Evolutionary conservation across 2,797 vertebrate genomes (phyloP).

Genomic region (Phrynocephalus guinanensis): DNA sequence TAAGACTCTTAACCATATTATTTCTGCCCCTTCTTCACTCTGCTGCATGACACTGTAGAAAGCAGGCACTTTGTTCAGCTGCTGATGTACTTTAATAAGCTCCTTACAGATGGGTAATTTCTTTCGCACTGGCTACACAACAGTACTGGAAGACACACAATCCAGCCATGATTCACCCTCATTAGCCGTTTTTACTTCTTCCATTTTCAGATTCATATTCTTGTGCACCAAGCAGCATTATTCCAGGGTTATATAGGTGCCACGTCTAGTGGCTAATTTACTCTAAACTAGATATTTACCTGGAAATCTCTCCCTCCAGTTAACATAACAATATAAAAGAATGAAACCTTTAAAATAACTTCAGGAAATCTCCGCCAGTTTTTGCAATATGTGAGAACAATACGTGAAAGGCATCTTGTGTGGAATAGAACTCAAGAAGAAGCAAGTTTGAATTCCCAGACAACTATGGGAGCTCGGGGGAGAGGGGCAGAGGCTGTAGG

Average conservation of each 20-base stretch:
- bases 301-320: not conserved
- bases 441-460: too few species aligned
- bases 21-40: not conserved
- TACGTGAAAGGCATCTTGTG: not conserved
- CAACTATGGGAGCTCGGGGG: too few species aligned
- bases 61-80: not conserved
- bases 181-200: not conserved
- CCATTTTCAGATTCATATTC: constrained; percentile 43
- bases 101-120: constrained; percentile 21
- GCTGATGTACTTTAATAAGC: constrained; percentile 21
- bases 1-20: not conserved
- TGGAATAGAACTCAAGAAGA: too few species aligned
- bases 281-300: not conserved
- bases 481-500: too few species aligned
- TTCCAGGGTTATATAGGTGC: not conserved
- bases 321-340: not conserved
- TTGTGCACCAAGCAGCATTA: not conserved
- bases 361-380: not conserved
- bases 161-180: not conserved
- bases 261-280: not conserved
- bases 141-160: not conserved
- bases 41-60: not conserved
- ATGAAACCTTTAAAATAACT: not conserved
- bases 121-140: not conserved
- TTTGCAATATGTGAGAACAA: not conserved